These are phyloP conservation scores for Atrichornis clamosus DNA, from an alignment of 2,113 vertebrate genomes.

Conservation along the genomic window DNA sequence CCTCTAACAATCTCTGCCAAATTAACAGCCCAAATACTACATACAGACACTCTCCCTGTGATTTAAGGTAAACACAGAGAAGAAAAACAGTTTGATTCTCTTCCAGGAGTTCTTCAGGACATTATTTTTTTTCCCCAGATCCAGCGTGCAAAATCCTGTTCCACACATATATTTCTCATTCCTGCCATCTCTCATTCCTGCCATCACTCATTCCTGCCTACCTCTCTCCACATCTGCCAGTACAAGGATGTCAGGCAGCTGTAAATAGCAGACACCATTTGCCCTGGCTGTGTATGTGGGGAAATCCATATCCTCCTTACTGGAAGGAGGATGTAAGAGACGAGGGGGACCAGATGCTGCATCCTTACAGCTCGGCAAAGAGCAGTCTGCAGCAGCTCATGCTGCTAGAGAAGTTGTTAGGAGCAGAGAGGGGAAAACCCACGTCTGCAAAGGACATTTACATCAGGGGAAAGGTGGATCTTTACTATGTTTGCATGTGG, in stretches of 20 bases:
- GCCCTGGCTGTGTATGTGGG: neutral
- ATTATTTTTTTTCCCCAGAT: neutral
- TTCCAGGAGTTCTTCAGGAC: neutral
- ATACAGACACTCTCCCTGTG: neutral
- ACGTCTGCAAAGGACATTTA: neutral
- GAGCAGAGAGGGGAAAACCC: neutral
- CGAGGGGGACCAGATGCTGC: neutral
- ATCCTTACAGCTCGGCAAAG: neutral
- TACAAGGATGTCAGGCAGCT: neutral
- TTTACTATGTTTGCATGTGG: neutral
- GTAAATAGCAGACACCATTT: neutral
- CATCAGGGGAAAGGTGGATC: neutral
- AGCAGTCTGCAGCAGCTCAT: neutral
- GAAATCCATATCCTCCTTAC: neutral
- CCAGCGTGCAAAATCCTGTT: neutral
- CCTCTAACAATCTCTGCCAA: neutral
- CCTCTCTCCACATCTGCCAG: neutral
- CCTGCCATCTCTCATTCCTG: too few species aligned
- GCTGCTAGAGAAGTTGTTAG: neutral
- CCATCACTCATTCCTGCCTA: neutral
- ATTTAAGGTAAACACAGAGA: neutral
- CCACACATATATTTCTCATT: too few species aligned
- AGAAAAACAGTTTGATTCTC: neutral
- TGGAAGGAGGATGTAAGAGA: neutral
- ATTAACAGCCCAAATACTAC: neutral